These are phyloP conservation scores for Chloebia gouldiae DNA, from an alignment of 2,113 vertebrate species.

Conservation along the genomic window DNA sequence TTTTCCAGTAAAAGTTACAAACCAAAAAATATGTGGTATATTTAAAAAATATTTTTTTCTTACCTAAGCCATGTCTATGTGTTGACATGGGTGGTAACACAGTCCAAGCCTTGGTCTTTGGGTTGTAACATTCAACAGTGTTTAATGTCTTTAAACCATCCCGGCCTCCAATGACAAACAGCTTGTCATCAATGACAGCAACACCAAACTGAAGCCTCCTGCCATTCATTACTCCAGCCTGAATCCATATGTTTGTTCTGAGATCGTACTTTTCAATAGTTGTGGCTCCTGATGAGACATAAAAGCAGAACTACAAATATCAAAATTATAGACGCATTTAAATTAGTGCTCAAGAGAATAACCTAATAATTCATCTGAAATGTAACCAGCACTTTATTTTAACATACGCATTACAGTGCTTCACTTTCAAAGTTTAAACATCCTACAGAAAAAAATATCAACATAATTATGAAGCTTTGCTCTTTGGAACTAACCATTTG, in stretches of 20 bases:
- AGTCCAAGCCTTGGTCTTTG: conserved; percentile 80
- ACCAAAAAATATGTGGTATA: not conserved
- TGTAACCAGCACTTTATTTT: not conserved
- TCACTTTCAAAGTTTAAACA: not conserved
- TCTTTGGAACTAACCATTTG: not conserved
- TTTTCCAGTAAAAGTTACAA: not conserved
- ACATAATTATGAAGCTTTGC: not conserved
- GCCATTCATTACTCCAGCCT: conserved; percentile 81
- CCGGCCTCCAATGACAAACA: conserved; percentile 82
- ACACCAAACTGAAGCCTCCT: conserved; percentile 81
- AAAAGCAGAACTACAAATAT: not conserved
- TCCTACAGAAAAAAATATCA: not conserved
- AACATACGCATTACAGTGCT: not conserved
- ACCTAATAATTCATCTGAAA: not conserved
- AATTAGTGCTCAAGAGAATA: not conserved
- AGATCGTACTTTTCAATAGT: conserved; percentile 84
- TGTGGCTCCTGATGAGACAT: conserved; percentile 76
- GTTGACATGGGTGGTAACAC: conserved; percentile 82
- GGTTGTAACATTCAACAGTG: conserved; percentile 84
- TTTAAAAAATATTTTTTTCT: conserved; percentile 8
- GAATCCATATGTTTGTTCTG: conserved; percentile 82
- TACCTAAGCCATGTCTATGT: conserved; percentile 82
- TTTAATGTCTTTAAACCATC: conserved; percentile 83
- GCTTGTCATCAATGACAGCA: conserved; percentile 81
- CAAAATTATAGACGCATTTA: not conserved